phyloP scores from a whole-genome alignment of 2,113 vertebrate genomes.

The Astur gentilis region DNA sequence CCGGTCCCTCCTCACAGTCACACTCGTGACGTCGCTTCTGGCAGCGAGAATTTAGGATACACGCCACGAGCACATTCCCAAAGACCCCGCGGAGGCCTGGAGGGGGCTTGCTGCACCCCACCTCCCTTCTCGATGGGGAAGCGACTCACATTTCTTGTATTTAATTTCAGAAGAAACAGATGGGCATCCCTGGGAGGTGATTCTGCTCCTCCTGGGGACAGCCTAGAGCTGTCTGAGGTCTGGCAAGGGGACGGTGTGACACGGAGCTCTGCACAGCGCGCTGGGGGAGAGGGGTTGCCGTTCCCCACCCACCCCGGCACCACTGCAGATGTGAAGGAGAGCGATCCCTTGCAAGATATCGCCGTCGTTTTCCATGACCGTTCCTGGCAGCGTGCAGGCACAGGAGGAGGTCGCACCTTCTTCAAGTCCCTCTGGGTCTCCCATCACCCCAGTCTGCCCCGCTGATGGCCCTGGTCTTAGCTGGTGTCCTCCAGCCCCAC shows the following conservation, averaged over 20 bases:
- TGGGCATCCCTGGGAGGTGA: background rate
- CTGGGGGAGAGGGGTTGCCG: background rate
- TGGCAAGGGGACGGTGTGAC: background rate
- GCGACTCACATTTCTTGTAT: background rate
- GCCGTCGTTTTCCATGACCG: background rate
- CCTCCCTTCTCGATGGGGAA: fast-evolving
- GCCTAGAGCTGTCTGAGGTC: background rate
- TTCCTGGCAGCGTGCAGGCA: background rate
- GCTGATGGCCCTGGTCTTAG: background rate
- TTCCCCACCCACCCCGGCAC: background rate
- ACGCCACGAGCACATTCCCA: fast-evolving
- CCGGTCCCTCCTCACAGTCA: background rate
- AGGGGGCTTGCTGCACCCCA: background rate
- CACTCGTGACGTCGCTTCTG: background rate
- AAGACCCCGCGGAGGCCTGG: fast-evolving
- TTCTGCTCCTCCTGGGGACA: background rate
- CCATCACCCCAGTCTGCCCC: background rate
- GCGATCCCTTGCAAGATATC: fast-evolving
- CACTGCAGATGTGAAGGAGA: background rate
- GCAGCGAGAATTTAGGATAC: background rate
- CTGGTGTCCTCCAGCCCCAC: background rate
- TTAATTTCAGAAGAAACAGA: background rate
- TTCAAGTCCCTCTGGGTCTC: background rate
- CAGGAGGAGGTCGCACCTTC: background rate
- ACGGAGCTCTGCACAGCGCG: fast-evolving